Conservation (phyloP, 2,888 invertebrate genomes). For the Gnatocerus cornutus region DNA sequence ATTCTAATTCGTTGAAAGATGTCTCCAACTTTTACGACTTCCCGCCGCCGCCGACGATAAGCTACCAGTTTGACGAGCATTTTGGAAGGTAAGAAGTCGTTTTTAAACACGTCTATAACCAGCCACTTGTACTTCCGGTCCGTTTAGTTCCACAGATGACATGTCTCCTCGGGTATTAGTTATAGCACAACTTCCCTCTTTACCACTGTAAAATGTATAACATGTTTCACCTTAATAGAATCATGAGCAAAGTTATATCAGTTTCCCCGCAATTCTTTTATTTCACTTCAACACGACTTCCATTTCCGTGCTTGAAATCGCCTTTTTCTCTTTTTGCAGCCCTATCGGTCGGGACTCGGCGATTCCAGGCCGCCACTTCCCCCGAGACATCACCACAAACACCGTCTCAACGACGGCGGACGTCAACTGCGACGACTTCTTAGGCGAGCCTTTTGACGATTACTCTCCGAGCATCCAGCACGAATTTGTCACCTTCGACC, state of each 20-base stretch:
- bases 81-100: slow-evolving; percentile 58
- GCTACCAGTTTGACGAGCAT: slow-evolving; percentile 74
- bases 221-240: too few species aligned
- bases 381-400: slow-evolving; percentile 79
- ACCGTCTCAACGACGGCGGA: slow-evolving; percentile 80
- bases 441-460: slow-evolving; percentile 71
- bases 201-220: too few species aligned
- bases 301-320: not conserved
- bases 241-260: too few species aligned
- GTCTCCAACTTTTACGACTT: slow-evolving; percentile 78
- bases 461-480: slow-evolving; percentile 75
- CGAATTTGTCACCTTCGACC: slow-evolving; percentile 82
- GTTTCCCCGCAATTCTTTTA: too few species aligned
- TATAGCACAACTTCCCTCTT: too few species aligned
- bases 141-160: too few species aligned
- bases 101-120: too few species aligned
- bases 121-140: too few species aligned
- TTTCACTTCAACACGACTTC: too few species aligned
- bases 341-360: slow-evolving; percentile 25
- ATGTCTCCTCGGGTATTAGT: too few species aligned
- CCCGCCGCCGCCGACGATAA: slow-evolving; percentile 79
- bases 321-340: slow-evolving; percentile 5
- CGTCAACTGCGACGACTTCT: slow-evolving; percentile 70
- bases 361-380: slow-evolving; percentile 47
- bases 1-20: slow-evolving; percentile 76